Base-by-base conservation (phyloP, 2,113 vertebrate species). In the Pterocles gutturalis region DNA sequence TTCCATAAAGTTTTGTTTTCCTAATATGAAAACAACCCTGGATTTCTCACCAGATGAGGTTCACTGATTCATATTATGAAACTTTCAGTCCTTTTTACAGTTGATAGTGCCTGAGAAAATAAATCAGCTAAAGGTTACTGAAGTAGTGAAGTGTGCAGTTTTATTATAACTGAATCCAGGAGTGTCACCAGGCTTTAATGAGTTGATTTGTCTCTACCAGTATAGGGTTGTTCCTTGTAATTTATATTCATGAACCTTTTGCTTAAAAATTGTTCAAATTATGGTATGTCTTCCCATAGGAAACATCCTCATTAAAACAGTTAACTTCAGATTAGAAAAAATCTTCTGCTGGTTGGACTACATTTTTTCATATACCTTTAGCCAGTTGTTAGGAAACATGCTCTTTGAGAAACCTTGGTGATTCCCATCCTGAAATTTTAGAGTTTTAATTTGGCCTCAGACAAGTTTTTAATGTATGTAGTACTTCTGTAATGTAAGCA, bases 121-220 rank as follows among this genome's bases (percentile, higher is more conserved):
- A 54, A 82, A 91, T 94, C 65, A 43, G 2, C 48, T n/a, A 61
- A 60, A 89, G 55, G 67, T 51, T 54, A 7, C 48, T 33, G 69
- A 61, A 28, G 65, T 29, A 61, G n/a, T 48, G 61, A 18, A 11
- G 33, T 17, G 29, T 67, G 55, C 5, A 17, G 25, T 13, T 87
- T 17, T 43, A 29, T 21, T 69, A 14, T 10, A 77, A 5, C 55
- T 38, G 64, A 71, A 75, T 87, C 60, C 46, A 6, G 10, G 55
- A 66, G 45, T 26, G 69, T 81, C 80, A 91, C 41, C 12, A 60
- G 49, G 54, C 55, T 83, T 61, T 82, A 89, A 84, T 82, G 78
- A 95, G 93, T 49, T 51, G 4, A 86, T 90, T 92, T 93, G 71
- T 93, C 75, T 92, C 49, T n/a, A 69, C 70, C 41, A n/a, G 19